Evolutionary conservation across 1,140 invertebrate genomes (phyloP).

Genomic region (Neuroterus valhalla): DNA sequence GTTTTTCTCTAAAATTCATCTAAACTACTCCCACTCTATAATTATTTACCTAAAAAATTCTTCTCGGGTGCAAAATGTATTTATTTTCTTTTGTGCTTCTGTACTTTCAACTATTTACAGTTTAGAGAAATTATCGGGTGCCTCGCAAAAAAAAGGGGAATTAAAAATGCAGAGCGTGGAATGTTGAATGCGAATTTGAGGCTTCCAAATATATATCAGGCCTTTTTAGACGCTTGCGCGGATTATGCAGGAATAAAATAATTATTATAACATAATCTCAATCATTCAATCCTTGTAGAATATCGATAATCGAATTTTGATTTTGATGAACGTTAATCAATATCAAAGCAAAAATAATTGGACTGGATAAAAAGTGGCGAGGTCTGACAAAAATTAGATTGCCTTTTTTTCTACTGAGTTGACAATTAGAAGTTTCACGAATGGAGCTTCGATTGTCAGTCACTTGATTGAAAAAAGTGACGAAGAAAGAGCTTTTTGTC

Average conservation of each 20-base stretch:
- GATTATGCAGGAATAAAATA: constrained; percentile 30
- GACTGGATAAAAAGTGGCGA: not conserved
- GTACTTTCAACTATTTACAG: too few species aligned
- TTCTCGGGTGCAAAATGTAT: too few species aligned
- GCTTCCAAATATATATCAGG: not conserved
- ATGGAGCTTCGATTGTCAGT: not conserved
- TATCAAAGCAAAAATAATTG: too few species aligned
- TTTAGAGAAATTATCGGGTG: not conserved
- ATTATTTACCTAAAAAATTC: too few species aligned
- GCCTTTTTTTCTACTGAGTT: constrained; percentile 2
- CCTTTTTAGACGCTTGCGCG: not conserved
- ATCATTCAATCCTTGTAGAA: not conserved
- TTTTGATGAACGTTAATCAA: not conserved
- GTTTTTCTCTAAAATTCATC: too few species aligned
- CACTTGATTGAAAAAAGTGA: not conserved
- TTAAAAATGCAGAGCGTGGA: constrained; percentile 47
- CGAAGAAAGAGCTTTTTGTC: not conserved
- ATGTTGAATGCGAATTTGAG: constrained; percentile 40
- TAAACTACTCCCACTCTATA: too few species aligned
- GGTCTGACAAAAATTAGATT: constrained; percentile 27
- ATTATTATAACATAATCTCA: constrained; percentile 24
- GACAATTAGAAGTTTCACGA: not conserved
- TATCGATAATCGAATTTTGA: constrained; percentile 27
- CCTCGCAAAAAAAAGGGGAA: not conserved
- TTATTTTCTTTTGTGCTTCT: too few species aligned